Base-by-base conservation (phyloP, 2,113 vertebrate genomes). In the Callopanchax toddi region DNA sequence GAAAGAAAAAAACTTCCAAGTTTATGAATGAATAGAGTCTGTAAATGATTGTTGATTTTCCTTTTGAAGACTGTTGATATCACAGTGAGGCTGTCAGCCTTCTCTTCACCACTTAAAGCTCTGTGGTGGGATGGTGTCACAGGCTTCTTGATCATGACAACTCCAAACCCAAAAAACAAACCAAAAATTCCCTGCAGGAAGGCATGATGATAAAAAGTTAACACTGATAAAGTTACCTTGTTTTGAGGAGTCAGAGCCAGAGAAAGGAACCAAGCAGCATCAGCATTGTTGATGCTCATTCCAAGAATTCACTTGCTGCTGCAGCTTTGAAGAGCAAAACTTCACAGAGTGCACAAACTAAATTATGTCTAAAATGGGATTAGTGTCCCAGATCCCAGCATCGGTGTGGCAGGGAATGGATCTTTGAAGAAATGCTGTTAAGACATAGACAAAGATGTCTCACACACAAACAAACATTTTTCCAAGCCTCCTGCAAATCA, bases 291-390 rank as follows among this genome's bases (percentile, higher is more conserved):
- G 77, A 79, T 60, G 51, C 68, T 69, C 48, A 37, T 63, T 60
- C 61, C 60, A 57, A 53, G 61, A 71, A 72, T 58, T 58, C 50
- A 65, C 53, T 67, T 18, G 46, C 53, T 57, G 66, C 34, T 21
- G 18, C 1, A 6, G 60, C 71, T 72, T 86, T 84, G 70, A 84
- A 84, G 79, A 63, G 51, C 46, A 37, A 46, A 37, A 9, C 49
- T 68, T 83, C 56, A 66, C 55, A 81, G 71, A 70, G 54, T 51
- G 23, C 40, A 59, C 58, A 77, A 87, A 85, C 42, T 26, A 59
- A 78, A 72, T 86, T 64, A 71, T 15, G 64, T 60, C 60, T 71
- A 22, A 68, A 82, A 74, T 55, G 42, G 75, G 83, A 87, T 84
- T 82, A 79, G n/a, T 44, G 67, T 39, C 39, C 48, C 49, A 79